phyloP scores from a whole-genome alignment of 2,113 vertebrate species.

The Gopherus flavomarginatus region DNA sequence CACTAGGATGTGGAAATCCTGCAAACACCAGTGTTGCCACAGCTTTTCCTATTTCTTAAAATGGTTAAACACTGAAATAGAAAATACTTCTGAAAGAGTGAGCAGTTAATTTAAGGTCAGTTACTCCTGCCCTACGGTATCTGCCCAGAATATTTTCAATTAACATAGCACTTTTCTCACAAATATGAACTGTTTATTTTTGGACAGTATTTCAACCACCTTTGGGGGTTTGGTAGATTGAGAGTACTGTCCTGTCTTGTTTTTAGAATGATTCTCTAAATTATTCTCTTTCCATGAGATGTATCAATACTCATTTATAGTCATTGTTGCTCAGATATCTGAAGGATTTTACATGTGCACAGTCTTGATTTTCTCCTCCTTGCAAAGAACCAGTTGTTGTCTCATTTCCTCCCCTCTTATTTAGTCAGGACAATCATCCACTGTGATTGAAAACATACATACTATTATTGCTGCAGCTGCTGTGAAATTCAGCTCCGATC shows the following conservation, averaged over 20 bases:
- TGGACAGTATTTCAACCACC: neutral
- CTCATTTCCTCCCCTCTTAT: constrained; percentile 9
- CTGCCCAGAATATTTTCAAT: neutral
- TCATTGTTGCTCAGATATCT: neutral
- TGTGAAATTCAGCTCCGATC: constrained; percentile 96
- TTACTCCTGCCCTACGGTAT: neutral
- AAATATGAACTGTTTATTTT: neutral
- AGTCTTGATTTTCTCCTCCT: neutral
- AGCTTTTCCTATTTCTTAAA: neutral
- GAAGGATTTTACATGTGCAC: neutral
- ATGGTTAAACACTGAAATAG: neutral
- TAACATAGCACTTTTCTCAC: neutral
- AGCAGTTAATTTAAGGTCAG: neutral
- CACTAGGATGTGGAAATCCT: neutral
- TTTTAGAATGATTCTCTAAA: neutral
- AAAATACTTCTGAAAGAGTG: neutral
- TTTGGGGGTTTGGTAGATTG: neutral
- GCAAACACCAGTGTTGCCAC: too few relatives aligned
- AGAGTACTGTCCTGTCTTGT: neutral
- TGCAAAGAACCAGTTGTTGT: neutral
- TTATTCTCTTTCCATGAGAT: neutral
- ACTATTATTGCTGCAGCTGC: constrained; percentile 97
- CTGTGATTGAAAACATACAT: constrained; percentile 99
- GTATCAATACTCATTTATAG: neutral
- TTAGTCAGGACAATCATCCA: constrained; percentile 96